Percentiles rank a stretch among this genome's conserved stretches.
Conservation (phyloP, 2,113 vertebrate genomes). For the Spermophilus dauricus region DNA sequence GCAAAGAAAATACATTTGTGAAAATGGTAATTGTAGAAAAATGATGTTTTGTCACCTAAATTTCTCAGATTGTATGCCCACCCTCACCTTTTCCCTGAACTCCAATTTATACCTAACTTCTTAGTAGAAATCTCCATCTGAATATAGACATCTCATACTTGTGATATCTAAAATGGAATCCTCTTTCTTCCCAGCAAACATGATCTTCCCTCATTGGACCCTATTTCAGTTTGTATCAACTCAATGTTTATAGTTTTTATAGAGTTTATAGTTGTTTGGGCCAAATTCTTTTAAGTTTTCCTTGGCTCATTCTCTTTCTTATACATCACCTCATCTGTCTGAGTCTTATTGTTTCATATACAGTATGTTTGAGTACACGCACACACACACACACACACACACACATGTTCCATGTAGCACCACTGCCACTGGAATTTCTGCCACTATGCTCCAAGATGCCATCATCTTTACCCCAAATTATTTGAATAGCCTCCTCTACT, state of each 20-base stretch:
- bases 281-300: background rate
- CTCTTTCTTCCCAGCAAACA: background rate
- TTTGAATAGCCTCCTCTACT: background rate
- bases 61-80: slow-evolving; percentile 1
- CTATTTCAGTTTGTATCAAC: background rate
- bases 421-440: background rate
- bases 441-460: background rate
- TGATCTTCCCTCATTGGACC: background rate
- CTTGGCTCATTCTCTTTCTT: background rate
- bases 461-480: background rate
- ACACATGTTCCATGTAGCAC: background rate
- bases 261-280: background rate
- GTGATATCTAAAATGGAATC: background rate
- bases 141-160: background rate
- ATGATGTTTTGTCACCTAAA: background rate
- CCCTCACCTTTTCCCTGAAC: background rate
- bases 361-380: no score
- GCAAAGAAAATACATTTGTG: slow-evolving; percentile 6
- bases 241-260: background rate
- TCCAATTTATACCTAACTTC: background rate
- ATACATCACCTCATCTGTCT: background rate
- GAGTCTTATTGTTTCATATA: background rate
- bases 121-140: background rate
- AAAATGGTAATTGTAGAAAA: slow-evolving; percentile 20
- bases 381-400: no score